These are phyloP conservation scores for Helleia helle DNA, from an alignment of 2,888 invertebrate species.

Conservation along the genomic window DNA sequence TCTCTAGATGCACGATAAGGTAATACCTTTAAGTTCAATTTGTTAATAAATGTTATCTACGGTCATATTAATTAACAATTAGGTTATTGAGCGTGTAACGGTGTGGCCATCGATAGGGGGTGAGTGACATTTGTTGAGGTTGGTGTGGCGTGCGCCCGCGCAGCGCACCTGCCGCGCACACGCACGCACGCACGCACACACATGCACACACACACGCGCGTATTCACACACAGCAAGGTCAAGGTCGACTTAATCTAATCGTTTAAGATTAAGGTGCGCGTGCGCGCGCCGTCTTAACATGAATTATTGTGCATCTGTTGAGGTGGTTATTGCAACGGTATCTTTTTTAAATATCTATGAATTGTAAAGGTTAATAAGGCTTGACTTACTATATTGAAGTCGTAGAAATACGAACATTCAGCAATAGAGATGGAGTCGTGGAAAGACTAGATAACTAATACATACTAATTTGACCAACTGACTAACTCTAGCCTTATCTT, in stretches of 20 bases:
- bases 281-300: background rate
- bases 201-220: slow-evolving; percentile 20
- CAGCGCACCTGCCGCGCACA: slow-evolving; percentile 27
- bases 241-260: slow-evolving; percentile 7
- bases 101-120: slow-evolving; percentile 27
- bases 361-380: background rate
- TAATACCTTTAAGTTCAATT: slow-evolving; percentile 11
- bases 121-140: slow-evolving; percentile 54
- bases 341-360: background rate
- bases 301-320: slow-evolving; percentile 1
- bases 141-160: slow-evolving; percentile 26
- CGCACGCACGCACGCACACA: slow-evolving; percentile 21
- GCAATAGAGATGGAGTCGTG: no score
- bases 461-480: no score
- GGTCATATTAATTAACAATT: slow-evolving; percentile 16
- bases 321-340: background rate
- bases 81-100: slow-evolving; percentile 18
- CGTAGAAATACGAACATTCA: background rate
- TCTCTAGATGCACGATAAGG: background rate
- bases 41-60: slow-evolving; percentile 15
- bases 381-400: background rate
- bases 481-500: no score
- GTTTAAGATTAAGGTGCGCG: slow-evolving; percentile 6
- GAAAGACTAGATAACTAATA: no score
- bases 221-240: background rate